Evolutionary conservation across 2,888 invertebrate species (phyloP).

Genomic region (Aspidapion aeneum): DNA sequence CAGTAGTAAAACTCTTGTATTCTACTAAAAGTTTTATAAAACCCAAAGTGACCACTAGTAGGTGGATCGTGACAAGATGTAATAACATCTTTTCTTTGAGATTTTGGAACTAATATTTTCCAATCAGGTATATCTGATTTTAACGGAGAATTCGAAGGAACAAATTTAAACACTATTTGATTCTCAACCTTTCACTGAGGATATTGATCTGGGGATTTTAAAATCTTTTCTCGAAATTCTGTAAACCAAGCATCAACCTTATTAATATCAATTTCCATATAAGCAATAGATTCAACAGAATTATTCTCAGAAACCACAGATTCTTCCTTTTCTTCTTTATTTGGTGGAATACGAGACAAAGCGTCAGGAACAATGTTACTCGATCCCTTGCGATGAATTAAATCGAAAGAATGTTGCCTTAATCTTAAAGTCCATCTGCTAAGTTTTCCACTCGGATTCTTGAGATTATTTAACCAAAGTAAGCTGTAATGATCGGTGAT

Average conservation of each 20-base stretch:
- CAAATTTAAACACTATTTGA: background rate
- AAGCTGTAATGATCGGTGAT: background rate
- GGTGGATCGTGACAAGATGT: background rate
- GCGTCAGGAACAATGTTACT: background rate
- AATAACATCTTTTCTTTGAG: background rate
- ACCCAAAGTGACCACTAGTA: background rate
- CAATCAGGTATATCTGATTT: background rate
- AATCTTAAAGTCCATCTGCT: background rate
- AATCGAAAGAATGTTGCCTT: background rate
- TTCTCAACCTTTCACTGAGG: no score
- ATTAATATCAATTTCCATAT: no score
- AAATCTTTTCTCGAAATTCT: no score
- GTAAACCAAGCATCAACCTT: no score
- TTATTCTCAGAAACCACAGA: no score
- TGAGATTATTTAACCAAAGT: background rate
- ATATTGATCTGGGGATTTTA: no score
- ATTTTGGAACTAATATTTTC: background rate
- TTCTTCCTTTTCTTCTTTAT: background rate
- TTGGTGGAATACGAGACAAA: background rate
- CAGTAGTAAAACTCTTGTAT: background rate
- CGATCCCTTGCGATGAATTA: background rate
- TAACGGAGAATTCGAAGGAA: background rate
- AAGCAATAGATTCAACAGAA: no score
- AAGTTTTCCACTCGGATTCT: background rate
- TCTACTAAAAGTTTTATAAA: background rate